A percentile compares a stretch with the other conserved stretches of the same genome.
phyloP scores from a whole-genome alignment of 2,888 invertebrate genomes.

The Drosophila recens region DNA sequence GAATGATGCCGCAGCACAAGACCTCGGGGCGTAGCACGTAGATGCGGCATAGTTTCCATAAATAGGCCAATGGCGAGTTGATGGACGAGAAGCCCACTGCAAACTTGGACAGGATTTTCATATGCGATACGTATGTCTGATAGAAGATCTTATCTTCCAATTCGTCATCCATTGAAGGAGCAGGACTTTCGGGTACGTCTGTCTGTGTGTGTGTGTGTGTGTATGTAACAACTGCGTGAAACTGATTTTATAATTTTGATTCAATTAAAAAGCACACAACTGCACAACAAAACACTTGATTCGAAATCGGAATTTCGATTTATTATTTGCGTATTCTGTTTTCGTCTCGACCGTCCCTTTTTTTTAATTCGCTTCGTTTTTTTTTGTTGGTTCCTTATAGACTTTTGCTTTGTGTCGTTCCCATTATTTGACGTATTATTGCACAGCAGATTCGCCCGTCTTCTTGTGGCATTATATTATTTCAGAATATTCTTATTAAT shows the following conservation, averaged over 20 bases:
- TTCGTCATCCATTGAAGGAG: conserved; percentile 93
- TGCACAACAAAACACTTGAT: conserved; percentile 38
- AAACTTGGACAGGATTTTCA: conserved; percentile 93
- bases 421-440: conserved; percentile 67
- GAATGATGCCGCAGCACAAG: conserved; percentile 89
- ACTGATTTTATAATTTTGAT: conserved; percentile 13
- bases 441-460: conserved; percentile 67
- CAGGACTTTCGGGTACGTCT: neutral
- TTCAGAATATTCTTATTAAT: conserved; percentile 76
- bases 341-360: conserved; percentile 30
- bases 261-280: conserved; percentile 10
- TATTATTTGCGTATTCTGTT: conserved; percentile 47
- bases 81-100: conserved; percentile 91
- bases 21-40: conserved; percentile 93
- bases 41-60: conserved; percentile 92
- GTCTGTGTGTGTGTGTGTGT: conserved; percentile 13
- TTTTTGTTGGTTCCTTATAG: conserved; percentile 39
- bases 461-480: conserved; percentile 72
- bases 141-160: conserved; percentile 94
- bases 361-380: neutral
- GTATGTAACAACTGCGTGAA: conserved; percentile 18
- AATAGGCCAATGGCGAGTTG: conserved; percentile 90
- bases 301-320: conserved; percentile 51
- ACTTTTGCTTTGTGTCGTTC: conserved; percentile 57
- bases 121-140: conserved; percentile 94